Evolutionary conservation across 1,140 invertebrate species (phyloP).

Genomic region (Penaeus japonicus): DNA sequence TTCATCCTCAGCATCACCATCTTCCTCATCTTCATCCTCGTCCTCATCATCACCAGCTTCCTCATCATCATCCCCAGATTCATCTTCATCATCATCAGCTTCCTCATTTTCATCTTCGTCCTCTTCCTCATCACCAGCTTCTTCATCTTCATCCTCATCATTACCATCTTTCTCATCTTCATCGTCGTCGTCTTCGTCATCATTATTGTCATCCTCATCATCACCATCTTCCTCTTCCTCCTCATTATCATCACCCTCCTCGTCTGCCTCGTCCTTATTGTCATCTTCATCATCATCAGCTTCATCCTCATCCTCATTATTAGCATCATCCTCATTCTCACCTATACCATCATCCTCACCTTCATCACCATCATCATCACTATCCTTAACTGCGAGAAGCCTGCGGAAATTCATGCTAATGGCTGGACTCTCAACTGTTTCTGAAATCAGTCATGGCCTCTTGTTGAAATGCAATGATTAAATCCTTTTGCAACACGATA

Average conservation of each 20-base stretch:
- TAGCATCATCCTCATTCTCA: not conserved
- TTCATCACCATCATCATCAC: not conserved
- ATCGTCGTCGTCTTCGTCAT: not conserved
- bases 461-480: not conserved
- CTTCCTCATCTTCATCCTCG: not conserved
- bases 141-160: not conserved
- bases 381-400: not conserved
- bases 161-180: constrained; percentile 13
- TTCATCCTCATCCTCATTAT: not conserved
- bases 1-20: not conserved
- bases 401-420: not conserved
- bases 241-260: not conserved
- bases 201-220: not conserved
- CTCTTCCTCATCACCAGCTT: not conserved
- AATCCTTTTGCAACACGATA: not conserved
- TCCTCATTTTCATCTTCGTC: not conserved
- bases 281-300: constrained; percentile 2
- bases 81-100: not conserved
- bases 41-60: not conserved
- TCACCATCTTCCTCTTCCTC: not conserved
- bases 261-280: constrained; percentile 10
- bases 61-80: not conserved
- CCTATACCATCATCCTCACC: not conserved
- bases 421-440: not conserved
- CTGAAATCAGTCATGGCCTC: not conserved